Evolutionary conservation across 1,140 invertebrate species (phyloP).

Genomic region (Conus betulinus): DNA sequence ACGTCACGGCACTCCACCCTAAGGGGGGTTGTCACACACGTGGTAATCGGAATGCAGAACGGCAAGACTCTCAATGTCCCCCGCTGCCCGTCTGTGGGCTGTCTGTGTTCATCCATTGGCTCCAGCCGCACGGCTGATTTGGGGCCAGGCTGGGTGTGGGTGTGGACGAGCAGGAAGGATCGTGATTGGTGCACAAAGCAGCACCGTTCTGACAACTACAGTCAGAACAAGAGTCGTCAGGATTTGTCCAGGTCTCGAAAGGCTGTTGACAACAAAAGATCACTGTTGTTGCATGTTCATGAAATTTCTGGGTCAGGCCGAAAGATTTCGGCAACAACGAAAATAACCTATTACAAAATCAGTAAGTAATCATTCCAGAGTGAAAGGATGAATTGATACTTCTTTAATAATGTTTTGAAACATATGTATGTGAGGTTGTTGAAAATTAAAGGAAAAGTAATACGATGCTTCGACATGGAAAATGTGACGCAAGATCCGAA

Average conservation of each 20-base stretch:
- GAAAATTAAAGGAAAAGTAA: too few relatives aligned
- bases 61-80: constrained; percentile 61
- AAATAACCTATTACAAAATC: too few relatives aligned
- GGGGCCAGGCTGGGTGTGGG: neutral
- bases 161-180: constrained; percentile 32
- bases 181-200: constrained; percentile 48
- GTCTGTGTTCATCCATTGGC: constrained; percentile 66
- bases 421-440: too few relatives aligned
- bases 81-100: constrained; percentile 55
- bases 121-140: constrained; percentile 55
- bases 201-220: constrained; percentile 61
- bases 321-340: neutral
- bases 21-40: constrained; percentile 58
- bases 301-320: too few relatives aligned
- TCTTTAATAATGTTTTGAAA: too few relatives aligned
- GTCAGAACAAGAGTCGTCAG: constrained; percentile 53
- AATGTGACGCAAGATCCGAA: too few relatives aligned
- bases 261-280: constrained; percentile 43
- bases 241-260: constrained; percentile 59
- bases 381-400: too few relatives aligned
- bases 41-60: constrained; percentile 36
- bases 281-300: neutral
- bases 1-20: constrained; percentile 64
- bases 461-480: too few relatives aligned
- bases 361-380: too few relatives aligned